phyloP scores from a whole-genome alignment of 1,140 invertebrate genomes.

The Achatina immaculata region DNA sequence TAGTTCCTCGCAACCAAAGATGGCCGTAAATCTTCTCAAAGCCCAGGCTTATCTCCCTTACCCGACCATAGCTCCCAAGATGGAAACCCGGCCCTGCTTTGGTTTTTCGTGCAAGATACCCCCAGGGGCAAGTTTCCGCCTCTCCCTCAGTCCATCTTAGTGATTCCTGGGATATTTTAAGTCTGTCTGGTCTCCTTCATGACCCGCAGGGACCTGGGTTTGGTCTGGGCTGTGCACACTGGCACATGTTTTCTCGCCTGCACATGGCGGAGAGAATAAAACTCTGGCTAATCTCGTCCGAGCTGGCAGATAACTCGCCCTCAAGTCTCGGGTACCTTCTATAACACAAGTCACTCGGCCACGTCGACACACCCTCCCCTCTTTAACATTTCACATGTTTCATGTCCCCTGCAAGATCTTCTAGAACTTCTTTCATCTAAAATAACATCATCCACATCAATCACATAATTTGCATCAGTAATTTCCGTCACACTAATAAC shows the following conservation, averaged over 20 bases:
- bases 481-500: too few species aligned
- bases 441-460: too few species aligned
- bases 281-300: background rate
- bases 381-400: too few species aligned
- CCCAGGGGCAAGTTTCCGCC: background rate
- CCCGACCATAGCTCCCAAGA: background rate
- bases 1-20: background rate
- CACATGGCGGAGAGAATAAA: background rate
- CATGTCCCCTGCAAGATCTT: too few species aligned
- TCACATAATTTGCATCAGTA: too few species aligned
- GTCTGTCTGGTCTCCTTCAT: background rate
- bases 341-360: background rate
- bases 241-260: background rate
- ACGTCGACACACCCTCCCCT: too few species aligned
- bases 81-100: background rate
- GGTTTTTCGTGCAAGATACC: background rate
- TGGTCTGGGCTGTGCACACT: background rate
- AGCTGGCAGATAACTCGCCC: background rate
- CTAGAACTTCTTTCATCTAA: too few species aligned
- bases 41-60: background rate
- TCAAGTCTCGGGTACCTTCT: too few species aligned
- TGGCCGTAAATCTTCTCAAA: background rate
- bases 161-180: background rate
- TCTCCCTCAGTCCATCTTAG: background rate
- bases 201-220: constrained; percentile 1